phyloP scores from a whole-genome alignment of 2,888 invertebrate genomes.

The Stenotaenia linearis region DNA sequence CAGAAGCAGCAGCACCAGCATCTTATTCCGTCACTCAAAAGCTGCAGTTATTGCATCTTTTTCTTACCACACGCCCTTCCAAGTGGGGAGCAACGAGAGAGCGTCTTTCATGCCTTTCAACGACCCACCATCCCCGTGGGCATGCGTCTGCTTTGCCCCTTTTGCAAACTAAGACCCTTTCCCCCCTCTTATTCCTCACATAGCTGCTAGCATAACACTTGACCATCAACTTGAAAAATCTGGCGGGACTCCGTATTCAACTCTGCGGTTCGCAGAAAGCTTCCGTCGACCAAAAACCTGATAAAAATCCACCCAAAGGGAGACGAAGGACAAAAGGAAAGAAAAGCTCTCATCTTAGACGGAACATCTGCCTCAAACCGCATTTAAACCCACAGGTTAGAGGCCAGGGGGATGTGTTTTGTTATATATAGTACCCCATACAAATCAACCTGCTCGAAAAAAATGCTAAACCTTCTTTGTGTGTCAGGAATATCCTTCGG shows the following conservation, averaged over 20 bases:
- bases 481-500: background rate
- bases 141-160: conserved; percentile 19
- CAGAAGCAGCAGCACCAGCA: background rate
- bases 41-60: conserved; percentile 12
- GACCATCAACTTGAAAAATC: conserved; percentile 19
- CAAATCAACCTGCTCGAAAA: background rate
- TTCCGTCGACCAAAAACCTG: background rate
- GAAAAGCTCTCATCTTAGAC: conserved; percentile 17
- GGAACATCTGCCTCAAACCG: conserved; percentile 12
- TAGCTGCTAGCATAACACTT: conserved; percentile 24
- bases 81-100: background rate
- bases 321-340: background rate
- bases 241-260: conserved; percentile 12
- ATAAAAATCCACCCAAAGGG: background rate
- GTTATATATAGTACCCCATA: background rate
- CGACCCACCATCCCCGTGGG: conserved; percentile 21
- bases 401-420: background rate
- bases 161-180: background rate
- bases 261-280: background rate
- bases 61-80: background rate
- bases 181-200: background rate
- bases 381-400: background rate
- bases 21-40: conserved; percentile 21
- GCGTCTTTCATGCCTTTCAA: conserved; percentile 10
- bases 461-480: background rate